Conservation (phyloP, 1,140 invertebrate genomes). For the Bombus fervidus region DNA sequence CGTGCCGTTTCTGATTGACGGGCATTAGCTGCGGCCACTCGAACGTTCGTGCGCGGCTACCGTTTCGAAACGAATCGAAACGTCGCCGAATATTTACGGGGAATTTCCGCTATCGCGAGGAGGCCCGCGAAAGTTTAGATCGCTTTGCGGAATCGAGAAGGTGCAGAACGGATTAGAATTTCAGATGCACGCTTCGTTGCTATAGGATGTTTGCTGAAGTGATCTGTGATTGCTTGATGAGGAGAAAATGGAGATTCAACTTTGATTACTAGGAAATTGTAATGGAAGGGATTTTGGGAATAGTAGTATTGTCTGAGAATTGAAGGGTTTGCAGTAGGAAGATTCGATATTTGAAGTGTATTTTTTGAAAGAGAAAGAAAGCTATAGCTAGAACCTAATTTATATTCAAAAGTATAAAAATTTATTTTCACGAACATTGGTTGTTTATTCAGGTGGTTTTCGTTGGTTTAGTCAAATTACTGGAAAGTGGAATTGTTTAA, state of each 20-base stretch:
- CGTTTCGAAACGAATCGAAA: constrained; percentile 36
- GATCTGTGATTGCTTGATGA: neutral
- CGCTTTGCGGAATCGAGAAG: too few species aligned
- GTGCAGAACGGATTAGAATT: neutral
- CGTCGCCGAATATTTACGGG: constrained; percentile 44
- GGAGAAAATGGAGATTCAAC: neutral
- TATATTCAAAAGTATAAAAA: neutral
- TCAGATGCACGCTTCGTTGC: neutral
- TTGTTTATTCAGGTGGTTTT: too few species aligned
- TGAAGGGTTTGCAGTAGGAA: neutral
- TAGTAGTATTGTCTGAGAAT: neutral
- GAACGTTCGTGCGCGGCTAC: neutral
- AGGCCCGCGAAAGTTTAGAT: neutral
- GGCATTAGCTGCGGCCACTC: constrained; percentile 43
- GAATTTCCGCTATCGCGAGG: constrained; percentile 12
- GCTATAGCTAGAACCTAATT: neutral
- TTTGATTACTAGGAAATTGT: neutral
- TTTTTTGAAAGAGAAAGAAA: neutral
- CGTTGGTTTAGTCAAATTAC: too few species aligned
- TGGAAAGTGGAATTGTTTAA: too few species aligned
- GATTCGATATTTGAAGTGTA: neutral
- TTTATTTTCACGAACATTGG: too few species aligned
- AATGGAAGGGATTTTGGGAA: neutral
- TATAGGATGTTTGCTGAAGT: neutral
- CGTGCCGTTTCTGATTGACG: constrained; percentile 42